These are phyloP conservation scores for Gadus chalcogrammus DNA, from an alignment of 2,113 vertebrate genomes.

Conservation along the genomic window DNA sequence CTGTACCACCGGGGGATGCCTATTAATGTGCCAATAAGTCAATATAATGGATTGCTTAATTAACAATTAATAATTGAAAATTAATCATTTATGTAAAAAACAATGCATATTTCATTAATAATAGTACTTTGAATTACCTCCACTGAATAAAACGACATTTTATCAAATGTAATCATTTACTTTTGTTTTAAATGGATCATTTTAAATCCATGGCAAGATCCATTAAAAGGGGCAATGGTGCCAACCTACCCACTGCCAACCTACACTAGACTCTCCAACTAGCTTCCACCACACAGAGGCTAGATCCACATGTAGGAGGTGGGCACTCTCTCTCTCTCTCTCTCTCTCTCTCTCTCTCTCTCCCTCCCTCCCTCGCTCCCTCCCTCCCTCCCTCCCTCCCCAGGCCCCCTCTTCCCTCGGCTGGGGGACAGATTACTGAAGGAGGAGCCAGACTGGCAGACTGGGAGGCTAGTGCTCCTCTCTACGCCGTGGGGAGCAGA, in stretches of 20 bases:
- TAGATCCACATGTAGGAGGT: conserved; percentile 63
- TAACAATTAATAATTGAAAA: too few species aligned
- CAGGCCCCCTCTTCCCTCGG: conserved; percentile 57
- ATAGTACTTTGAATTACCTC: too few species aligned
- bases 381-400: conserved; percentile 14
- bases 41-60: conserved; percentile 7
- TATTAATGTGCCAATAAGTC: conserved; percentile 7
- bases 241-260: not conserved
- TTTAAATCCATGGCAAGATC: too few species aligned
- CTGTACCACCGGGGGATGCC: too few species aligned
- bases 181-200: too few species aligned
- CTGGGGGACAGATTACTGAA: conserved; percentile 67
- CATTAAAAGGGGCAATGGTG: too few species aligned
- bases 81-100: not conserved
- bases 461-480: conserved; percentile 59
- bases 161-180: too few species aligned
- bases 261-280: conserved; percentile 25
- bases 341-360: not conserved
- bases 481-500: conserved; percentile 57
- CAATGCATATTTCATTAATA: not conserved
- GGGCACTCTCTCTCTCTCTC: conserved; percentile 31
- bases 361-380: too few species aligned
- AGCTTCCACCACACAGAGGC: conserved; percentile 12
- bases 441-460: conserved; percentile 59
- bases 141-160: too few species aligned